Evolutionary conservation across 2,797 vertebrate species (phyloP).

Genomic region (Mormyrus hasselquistii): DNA sequence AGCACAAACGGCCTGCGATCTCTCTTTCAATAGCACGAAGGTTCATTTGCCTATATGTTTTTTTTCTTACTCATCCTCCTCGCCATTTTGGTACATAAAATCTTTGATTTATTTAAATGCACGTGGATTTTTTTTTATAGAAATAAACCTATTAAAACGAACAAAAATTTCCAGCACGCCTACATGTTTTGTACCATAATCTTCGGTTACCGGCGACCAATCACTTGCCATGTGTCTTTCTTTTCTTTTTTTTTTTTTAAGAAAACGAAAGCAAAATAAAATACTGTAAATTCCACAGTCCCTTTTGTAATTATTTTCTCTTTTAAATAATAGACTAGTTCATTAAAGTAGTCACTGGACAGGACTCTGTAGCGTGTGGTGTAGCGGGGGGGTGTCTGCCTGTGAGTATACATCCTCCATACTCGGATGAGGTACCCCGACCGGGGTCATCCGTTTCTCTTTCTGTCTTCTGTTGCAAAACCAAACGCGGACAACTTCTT

Average conservation of each 20-base stretch:
- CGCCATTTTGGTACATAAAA: conserved; percentile 67
- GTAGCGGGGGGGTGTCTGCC: conserved; percentile 85
- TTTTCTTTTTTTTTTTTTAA: conserved; percentile 51
- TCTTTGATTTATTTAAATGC: conserved; percentile 65
- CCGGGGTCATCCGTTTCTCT: conserved; percentile 98
- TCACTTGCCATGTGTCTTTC: conserved; percentile 52
- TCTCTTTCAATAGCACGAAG: conserved; percentile 50
- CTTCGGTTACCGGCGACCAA: conserved; percentile 57
- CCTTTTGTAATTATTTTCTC: conserved; percentile 45
- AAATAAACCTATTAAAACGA: conserved; percentile 41
- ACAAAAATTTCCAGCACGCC: conserved; percentile 41
- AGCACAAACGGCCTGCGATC: conserved; percentile 52
- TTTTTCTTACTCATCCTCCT: conserved; percentile 42
- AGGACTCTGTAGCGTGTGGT: conserved; percentile 87
- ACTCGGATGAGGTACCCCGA: conserved; percentile 86
- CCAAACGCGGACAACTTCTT: conserved; percentile 98
- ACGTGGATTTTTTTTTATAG: conserved; percentile 48
- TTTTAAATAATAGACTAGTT: conserved; percentile 56
- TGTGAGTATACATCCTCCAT: conserved; percentile 98
- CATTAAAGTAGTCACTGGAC: conserved; percentile 85
- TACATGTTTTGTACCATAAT: conserved; percentile 50
- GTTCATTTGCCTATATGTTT: conserved; percentile 38
- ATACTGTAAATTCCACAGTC: conserved; percentile 74
- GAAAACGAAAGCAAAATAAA: conserved; percentile 63
- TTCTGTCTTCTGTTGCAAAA: conserved; percentile 99